These are phyloP conservation scores for Nautilus pompilius DNA, from an alignment of 1,140 invertebrate genomes.

Conservation along the genomic window DNA sequence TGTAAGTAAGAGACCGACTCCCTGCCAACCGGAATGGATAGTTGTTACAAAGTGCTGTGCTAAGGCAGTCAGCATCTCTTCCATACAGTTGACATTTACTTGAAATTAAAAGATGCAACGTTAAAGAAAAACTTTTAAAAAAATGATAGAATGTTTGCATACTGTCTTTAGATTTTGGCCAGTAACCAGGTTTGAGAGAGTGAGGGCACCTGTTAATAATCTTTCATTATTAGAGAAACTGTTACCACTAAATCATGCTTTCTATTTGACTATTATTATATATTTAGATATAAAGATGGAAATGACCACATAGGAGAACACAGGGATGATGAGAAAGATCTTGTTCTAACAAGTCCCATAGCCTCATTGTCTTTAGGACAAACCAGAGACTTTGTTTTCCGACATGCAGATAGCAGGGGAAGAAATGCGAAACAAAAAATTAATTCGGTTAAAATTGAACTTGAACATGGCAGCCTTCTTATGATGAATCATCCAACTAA, in stretches of 20 bases:
- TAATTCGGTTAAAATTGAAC: constrained; percentile 60
- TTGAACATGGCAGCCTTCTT: constrained; percentile 67
- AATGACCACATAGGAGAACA: constrained; percentile 71
- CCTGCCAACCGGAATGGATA: too few species aligned
- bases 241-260: too few species aligned
- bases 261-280: too few species aligned
- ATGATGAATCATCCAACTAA: constrained; percentile 75
- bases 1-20: too few species aligned
- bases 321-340: constrained; percentile 68
- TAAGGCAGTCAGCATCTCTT: too few species aligned
- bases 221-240: too few species aligned
- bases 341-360: constrained; percentile 64
- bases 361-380: constrained; percentile 70
- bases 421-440: constrained; percentile 23
- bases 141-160: not conserved
- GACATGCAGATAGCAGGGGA: constrained; percentile 61
- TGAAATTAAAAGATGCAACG: too few species aligned
- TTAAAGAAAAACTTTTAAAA: not conserved
- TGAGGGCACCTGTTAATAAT: too few species aligned
- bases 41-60: too few species aligned
- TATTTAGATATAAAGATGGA: constrained; percentile 67
- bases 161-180: too few species aligned
- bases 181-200: too few species aligned
- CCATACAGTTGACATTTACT: too few species aligned
- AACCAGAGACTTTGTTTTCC: constrained; percentile 66